Conservation (phyloP, 1,140 invertebrate species). For the Drosophila pallidifrons region DNA sequence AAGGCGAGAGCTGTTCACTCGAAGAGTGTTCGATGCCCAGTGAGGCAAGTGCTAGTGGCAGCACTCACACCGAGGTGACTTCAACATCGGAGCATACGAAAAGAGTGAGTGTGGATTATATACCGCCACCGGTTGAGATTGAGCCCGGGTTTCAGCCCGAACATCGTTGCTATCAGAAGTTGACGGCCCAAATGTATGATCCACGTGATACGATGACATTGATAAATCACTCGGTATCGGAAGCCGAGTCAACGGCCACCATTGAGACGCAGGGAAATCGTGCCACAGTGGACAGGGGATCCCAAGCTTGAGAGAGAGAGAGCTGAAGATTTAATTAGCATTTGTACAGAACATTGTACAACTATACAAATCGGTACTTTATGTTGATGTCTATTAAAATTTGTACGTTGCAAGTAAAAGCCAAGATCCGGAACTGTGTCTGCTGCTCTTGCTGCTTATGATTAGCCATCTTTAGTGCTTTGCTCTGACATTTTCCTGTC, state of each 20-base stretch:
- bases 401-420: conserved; percentile 9
- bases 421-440: conserved; percentile 9
- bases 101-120: not conserved
- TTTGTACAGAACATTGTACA: conserved; percentile 23
- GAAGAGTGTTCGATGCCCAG: not conserved
- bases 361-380: not conserved
- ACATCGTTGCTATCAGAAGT: conserved; percentile 60
- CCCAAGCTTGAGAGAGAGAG: not conserved
- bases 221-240: not conserved
- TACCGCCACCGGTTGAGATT: not conserved
- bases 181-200: conserved; percentile 27
- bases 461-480: conserved; percentile 27
- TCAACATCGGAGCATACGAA: not conserved
- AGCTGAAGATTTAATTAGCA: not conserved
- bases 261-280: not conserved
- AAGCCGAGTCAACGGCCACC: not conserved
- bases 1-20: not conserved
- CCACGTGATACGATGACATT: not conserved
- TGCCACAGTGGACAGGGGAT: too few relatives aligned
- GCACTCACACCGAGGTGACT: not conserved
- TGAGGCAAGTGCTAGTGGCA: not conserved
- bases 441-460: conserved; percentile 28
- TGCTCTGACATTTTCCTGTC: conserved; percentile 27
- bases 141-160: conserved; percentile 49
- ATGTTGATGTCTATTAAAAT: conserved; percentile 30